Conservation (phyloP, 2,888 invertebrate genomes). For the Lycophotia porphyrea region DNA sequence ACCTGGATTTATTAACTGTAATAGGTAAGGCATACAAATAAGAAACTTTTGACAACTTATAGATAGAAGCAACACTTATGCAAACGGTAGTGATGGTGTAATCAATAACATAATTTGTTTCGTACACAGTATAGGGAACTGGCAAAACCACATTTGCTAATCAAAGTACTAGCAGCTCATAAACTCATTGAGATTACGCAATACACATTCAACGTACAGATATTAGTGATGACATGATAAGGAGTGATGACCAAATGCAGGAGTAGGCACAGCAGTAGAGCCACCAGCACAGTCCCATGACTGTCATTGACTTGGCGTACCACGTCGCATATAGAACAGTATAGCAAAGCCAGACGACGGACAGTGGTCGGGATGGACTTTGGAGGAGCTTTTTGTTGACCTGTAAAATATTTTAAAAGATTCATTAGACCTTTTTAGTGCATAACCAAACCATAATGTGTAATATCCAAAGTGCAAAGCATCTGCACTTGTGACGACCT, state of each 20-base stretch:
- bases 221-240: constrained; percentile 82
- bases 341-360: constrained; percentile 78
- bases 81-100: no score
- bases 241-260: constrained; percentile 89
- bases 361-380: constrained; percentile 63
- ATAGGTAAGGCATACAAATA: constrained; percentile 1
- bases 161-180: constrained; percentile 25
- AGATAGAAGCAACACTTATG: no score
- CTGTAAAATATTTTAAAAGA: constrained; percentile 19
- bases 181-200: constrained; percentile 1
- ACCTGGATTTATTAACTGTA: constrained; percentile 44
- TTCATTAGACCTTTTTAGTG: not conserved
- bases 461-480: no score
- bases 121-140: not conserved
- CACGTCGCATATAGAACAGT: constrained; percentile 81
- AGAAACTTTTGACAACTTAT: not conserved
- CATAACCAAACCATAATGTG: not conserved
- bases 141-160: no score
- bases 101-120: no score
- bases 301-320: constrained; percentile 80
- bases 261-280: constrained; percentile 82
- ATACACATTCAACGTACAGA: constrained; percentile 65
- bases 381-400: not conserved
- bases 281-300: constrained; percentile 77
- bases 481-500: no score